These are phyloP conservation scores for Parazoanthus swiftii DNA, from an alignment of 92 coral and sea anemone species.

Conservation along the genomic window DNA sequence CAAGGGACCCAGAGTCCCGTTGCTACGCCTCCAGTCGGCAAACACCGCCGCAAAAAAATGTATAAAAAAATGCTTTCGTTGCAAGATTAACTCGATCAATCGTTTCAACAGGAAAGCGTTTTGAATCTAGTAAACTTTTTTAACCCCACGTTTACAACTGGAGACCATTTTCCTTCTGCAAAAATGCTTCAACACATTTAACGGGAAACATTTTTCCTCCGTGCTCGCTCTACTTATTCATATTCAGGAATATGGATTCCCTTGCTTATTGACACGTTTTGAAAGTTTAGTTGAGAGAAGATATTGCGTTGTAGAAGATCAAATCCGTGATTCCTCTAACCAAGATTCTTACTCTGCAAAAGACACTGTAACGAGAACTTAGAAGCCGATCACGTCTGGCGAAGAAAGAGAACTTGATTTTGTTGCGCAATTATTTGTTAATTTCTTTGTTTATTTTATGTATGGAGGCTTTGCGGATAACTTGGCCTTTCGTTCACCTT, in stretches of 20 bases:
- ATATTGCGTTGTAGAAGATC: background rate
- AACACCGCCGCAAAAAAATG: too few relatives aligned
- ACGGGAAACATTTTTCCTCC: too few relatives aligned
- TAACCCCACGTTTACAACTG: background rate
- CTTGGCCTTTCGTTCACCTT: constrained; percentile 33
- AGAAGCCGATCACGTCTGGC: background rate
- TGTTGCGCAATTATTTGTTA: background rate
- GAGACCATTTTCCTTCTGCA: too few relatives aligned
- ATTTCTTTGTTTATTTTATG: constrained; percentile 13
- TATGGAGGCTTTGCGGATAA: constrained; percentile 42
- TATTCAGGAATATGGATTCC: background rate
- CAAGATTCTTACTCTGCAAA: background rate
- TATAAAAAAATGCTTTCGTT: background rate
- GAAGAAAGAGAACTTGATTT: background rate
- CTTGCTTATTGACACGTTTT: background rate
- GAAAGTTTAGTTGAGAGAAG: background rate
- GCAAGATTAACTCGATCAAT: background rate
- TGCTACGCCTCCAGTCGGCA: too few relatives aligned
- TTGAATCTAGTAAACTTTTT: background rate
- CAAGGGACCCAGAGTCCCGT: too few relatives aligned
- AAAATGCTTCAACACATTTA: too few relatives aligned
- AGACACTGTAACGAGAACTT: background rate
- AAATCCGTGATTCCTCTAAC: background rate
- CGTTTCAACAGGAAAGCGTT: background rate
- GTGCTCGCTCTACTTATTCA: background rate